Evolutionary conservation across 2,797 vertebrate species (phyloP).

Genomic region (Todus mexicanus): DNA sequence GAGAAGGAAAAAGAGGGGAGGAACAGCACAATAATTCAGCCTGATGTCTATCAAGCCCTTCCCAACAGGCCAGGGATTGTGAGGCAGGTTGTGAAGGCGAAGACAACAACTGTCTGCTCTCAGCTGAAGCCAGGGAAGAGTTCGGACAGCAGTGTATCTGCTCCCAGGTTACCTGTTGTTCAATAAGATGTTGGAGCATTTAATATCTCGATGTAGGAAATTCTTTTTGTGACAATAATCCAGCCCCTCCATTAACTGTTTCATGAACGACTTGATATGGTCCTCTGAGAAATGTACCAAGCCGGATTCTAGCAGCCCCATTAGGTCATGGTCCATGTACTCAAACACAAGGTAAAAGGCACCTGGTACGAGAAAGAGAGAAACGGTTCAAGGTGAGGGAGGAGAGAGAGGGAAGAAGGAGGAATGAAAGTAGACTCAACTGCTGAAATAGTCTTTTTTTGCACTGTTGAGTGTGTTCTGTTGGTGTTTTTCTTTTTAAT

Average conservation of each 20-base stretch:
- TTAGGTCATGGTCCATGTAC: conserved; percentile 99
- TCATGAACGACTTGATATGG: conserved; percentile 98
- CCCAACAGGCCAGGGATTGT: neutral
- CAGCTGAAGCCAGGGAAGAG: neutral
- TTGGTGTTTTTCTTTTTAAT: neutral
- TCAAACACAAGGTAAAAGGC: conserved; percentile 99
- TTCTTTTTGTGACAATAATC: conserved; percentile 99
- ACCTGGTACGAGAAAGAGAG: conserved; percentile 69
- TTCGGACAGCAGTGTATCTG: neutral
- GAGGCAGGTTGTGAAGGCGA: neutral
- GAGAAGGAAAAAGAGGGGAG: neutral
- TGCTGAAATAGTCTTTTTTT: neutral
- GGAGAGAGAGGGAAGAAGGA: neutral
- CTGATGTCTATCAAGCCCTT: neutral
- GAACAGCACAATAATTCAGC: neutral
- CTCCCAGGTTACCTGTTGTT: conserved; percentile 88
- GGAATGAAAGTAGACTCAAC: neutral
- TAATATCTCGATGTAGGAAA: conserved; percentile 97
- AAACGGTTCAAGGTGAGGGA: neutral
- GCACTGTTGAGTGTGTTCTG: neutral
- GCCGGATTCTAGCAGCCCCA: conserved; percentile 98
- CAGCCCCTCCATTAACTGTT: conserved; percentile 97
- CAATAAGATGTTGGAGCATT: conserved; percentile 97
- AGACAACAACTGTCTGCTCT: neutral
- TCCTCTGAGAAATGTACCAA: conserved; percentile 98